phyloP scores from a whole-genome alignment of 92 coral and sea anemone species.

The Epizoanthus rinbou region DNA sequence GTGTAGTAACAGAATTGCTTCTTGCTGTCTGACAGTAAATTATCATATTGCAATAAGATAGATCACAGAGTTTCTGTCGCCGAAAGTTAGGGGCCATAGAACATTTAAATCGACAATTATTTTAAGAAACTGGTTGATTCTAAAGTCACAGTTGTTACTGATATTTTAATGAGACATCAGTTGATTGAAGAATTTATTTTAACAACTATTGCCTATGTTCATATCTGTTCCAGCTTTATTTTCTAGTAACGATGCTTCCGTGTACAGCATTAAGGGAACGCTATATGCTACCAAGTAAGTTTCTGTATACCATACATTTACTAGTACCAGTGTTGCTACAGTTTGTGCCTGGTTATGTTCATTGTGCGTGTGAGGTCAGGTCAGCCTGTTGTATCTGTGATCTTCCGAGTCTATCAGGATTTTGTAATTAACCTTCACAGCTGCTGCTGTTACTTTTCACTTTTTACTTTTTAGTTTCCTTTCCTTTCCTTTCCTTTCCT shows the following conservation, averaged over 20 bases:
- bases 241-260: slow-evolving; percentile 73
- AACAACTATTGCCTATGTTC: background rate
- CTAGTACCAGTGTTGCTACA: background rate
- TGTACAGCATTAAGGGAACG: slow-evolving; percentile 59
- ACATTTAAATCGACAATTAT: too few relatives aligned
- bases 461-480: background rate
- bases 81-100: too few relatives aligned
- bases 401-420: background rate
- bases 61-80: too few relatives aligned
- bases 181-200: background rate
- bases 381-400: too few relatives aligned
- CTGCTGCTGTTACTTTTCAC: background rate
- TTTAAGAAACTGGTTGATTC: too few relatives aligned
- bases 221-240: slow-evolving; percentile 61
- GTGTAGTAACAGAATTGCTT: too few relatives aligned
- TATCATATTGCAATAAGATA: too few relatives aligned
- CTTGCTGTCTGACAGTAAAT: too few relatives aligned
- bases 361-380: too few relatives aligned
- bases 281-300: slow-evolving; percentile 69
- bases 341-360: too few relatives aligned
- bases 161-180: too few relatives aligned
- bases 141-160: too few relatives aligned
- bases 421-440: background rate
- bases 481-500: background rate
- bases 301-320: background rate